A percentile compares a stretch with the other conserved stretches of the same genome.
Conservation (phyloP, 2,113 vertebrate genomes). For the Nicator chloris region DNA sequence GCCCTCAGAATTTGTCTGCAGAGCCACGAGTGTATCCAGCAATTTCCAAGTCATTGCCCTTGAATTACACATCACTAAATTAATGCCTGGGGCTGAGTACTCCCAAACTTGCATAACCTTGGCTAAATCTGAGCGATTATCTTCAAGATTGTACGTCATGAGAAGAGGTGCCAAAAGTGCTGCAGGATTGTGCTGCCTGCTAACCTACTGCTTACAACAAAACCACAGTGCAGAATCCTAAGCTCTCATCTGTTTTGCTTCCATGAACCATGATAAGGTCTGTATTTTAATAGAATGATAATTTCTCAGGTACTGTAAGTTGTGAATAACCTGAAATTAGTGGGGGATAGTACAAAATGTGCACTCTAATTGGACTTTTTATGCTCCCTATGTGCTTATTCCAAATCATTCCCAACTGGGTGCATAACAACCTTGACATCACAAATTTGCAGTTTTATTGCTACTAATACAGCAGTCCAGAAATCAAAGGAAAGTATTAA, state of each 20-base stretch:
- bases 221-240: neutral
- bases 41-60: neutral
- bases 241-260: neutral
- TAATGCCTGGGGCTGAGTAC: neutral
- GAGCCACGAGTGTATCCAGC: neutral
- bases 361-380: neutral
- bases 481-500: neutral
- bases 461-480: neutral
- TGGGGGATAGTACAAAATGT: neutral
- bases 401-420: neutral
- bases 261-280: neutral
- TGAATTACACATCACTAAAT: neutral
- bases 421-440: neutral
- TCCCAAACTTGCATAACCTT: neutral
- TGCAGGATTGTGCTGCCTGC: neutral
- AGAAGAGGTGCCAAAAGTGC: neutral
- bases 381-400: neutral
- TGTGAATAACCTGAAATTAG: neutral
- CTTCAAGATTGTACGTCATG: neutral
- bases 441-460: neutral
- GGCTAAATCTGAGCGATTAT: neutral
- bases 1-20: neutral
- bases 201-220: neutral
- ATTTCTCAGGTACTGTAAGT: neutral
- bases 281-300: neutral